A percentile compares a stretch with the other conserved stretches of the same genome.
phyloP scores from a whole-genome alignment of 64 coral and sea anemone genomes.

The Stichodactyla helianthus region DNA sequence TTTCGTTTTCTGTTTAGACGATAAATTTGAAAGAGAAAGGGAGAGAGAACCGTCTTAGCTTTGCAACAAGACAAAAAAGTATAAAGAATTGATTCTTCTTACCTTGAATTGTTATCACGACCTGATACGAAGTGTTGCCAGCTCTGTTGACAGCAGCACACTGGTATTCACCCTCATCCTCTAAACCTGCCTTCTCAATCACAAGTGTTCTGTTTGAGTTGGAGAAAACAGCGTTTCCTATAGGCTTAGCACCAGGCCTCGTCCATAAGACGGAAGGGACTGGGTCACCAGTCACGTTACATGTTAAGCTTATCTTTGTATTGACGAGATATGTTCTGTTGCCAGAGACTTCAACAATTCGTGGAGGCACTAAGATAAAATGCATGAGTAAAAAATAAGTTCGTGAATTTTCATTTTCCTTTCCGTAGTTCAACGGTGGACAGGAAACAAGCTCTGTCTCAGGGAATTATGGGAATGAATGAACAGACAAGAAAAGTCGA shows the following conservation, averaged over 20 bases:
- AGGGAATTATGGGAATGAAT: too few relatives aligned
- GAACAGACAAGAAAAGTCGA: too few relatives aligned
- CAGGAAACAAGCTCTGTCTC: too few relatives aligned
- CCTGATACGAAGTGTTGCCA: not conserved
- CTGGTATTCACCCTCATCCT: slow-evolving; percentile 5
- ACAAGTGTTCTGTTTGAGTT: not conserved
- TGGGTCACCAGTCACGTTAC: slow-evolving; percentile 17
- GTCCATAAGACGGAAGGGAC: not conserved
- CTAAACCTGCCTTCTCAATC: not conserved
- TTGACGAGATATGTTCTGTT: not conserved
- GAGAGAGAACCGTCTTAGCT: too few relatives aligned
- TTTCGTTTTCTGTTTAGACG: too few relatives aligned
- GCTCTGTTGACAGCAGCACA: slow-evolving; percentile 7
- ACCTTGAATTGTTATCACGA: slow-evolving; percentile 17
- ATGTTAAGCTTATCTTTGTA: slow-evolving; percentile 6
- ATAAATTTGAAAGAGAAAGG: too few relatives aligned
- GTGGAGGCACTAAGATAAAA: not conserved
- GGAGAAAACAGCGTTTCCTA: not conserved
- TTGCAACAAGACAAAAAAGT: too few relatives aligned
- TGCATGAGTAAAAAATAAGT: not conserved
- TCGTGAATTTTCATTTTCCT: too few relatives aligned
- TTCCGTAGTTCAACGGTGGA: too few relatives aligned
- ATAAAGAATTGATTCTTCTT: not conserved
- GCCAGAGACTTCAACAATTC: not conserved
- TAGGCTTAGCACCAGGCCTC: not conserved